Evolutionary conservation across 1,140 invertebrate species (phyloP).

Genomic region (Vanessa atalanta): DNA sequence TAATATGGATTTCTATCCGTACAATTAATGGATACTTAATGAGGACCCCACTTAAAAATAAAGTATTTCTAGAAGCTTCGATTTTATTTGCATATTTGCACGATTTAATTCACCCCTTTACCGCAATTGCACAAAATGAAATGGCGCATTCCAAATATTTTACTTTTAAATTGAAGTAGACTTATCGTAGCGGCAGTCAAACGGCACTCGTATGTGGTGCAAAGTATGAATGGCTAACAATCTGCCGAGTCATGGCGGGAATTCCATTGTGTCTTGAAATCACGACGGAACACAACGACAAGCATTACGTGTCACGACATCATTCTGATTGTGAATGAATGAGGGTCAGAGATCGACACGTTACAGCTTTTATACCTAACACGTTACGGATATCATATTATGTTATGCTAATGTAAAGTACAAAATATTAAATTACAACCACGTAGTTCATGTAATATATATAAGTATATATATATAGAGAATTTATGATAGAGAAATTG

Average conservation of each 20-base stretch:
- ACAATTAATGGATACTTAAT: too few relatives aligned
- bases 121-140: not conserved
- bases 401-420: constrained; percentile 41
- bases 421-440: constrained; percentile 24
- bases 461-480: not conserved
- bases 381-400: constrained; percentile 58
- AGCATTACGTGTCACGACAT: constrained; percentile 59
- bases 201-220: constrained; percentile 37
- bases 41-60: too few relatives aligned
- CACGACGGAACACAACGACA: constrained; percentile 65
- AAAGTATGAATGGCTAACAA: constrained; percentile 68
- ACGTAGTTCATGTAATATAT: not conserved
- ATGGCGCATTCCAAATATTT: not conserved
- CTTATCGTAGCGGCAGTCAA: constrained; percentile 30
- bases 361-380: constrained; percentile 52
- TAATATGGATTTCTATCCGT: too few relatives aligned
- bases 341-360: constrained; percentile 70
- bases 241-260: constrained; percentile 72
- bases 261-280: constrained; percentile 74
- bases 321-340: constrained; percentile 76
- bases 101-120: too few relatives aligned
- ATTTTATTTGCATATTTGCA: too few relatives aligned
- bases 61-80: too few relatives aligned
- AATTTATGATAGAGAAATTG: too few relatives aligned
- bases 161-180: not conserved